Evolutionary conservation across 1,140 invertebrate species (phyloP), one percentile per base, ranked within the genome.

Genomic region (Aphelinus certus): DNA sequence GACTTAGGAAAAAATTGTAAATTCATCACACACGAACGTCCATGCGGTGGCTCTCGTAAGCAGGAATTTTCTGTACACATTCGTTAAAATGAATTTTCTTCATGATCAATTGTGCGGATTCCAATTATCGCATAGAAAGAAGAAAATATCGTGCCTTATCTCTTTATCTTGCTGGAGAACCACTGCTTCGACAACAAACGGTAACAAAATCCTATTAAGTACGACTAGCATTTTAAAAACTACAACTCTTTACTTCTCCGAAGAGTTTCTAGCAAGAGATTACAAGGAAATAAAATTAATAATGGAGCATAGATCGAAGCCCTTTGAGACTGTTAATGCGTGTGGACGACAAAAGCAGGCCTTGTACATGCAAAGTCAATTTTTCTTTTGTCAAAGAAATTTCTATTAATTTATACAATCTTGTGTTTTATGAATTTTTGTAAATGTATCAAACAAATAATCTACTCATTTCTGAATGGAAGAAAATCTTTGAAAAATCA

Each of bases 311-410:
- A 62, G 65, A 68, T 74, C 65, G 66, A 74, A 69, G 58, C n/a
- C 47, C 60, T 74, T 74, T 74, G 51, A 74, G 72, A 74, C 65
- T 73, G 72, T 74, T 69, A 63, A 74, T 74, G 72, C 72, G 58
- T 69, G 58, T 69, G 43, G 67, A 26, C 73, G 60, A 64, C 60
- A 58, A 69, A 69, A 69, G 66, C 66, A 64, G 55, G 26, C 47
- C 62, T 73, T 53, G 49, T 26, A 26, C 57, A 73, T 74, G 65
- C 66, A 74, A 62, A 63, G 72, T 74, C 72, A 56, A 63, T 56
- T 74, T 56, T 69, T 74, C 65, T 74, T 69, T 74, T 51, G 65
- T 49, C 53, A 48, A 43, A 49, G 45, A 62, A 62, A 67, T 9
- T 53, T 60, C 49, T 55, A 60, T 69, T 68, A 74, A 68, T 61